Evolutionary conservation across 2,113 vertebrate genomes (phyloP).

Genomic region (Morone saxatilis): DNA sequence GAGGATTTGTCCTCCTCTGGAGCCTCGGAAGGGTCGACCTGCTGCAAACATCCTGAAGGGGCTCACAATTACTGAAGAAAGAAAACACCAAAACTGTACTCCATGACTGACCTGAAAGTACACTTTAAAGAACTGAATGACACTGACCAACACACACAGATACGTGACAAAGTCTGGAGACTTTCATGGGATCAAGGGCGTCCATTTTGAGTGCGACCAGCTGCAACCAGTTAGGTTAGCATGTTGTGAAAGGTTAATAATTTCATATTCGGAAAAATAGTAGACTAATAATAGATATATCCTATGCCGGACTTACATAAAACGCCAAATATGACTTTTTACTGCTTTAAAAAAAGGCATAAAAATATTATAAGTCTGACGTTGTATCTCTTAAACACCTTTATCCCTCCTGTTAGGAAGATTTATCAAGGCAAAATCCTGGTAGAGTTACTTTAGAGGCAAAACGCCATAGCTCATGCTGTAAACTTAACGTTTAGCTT

Average conservation of each 20-base stretch:
- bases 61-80: not conserved
- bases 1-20: constrained; percentile 49
- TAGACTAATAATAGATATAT: not conserved
- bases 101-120: not conserved
- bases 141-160: not conserved
- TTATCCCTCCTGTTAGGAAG: too few species aligned
- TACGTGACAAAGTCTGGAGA: not conserved
- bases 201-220: not conserved
- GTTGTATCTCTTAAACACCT: too few species aligned
- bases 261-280: not conserved
- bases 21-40: constrained; percentile 47
- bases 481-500: not conserved
- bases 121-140: not conserved
- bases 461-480: too few species aligned
- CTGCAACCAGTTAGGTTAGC: too few species aligned
- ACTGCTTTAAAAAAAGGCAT: not conserved
- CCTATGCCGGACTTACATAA: too few species aligned
- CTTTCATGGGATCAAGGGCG: not conserved
- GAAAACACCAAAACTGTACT: not conserved
- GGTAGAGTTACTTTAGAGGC: too few species aligned
- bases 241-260: not conserved
- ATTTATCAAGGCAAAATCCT: too few species aligned
- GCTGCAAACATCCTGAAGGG: constrained; percentile 42
- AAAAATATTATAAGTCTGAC: not conserved
- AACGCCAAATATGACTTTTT: not conserved